Evolutionary conservation across 2,113 vertebrate genomes (phyloP).

Genomic region (Drymodes brunneopygia): DNA sequence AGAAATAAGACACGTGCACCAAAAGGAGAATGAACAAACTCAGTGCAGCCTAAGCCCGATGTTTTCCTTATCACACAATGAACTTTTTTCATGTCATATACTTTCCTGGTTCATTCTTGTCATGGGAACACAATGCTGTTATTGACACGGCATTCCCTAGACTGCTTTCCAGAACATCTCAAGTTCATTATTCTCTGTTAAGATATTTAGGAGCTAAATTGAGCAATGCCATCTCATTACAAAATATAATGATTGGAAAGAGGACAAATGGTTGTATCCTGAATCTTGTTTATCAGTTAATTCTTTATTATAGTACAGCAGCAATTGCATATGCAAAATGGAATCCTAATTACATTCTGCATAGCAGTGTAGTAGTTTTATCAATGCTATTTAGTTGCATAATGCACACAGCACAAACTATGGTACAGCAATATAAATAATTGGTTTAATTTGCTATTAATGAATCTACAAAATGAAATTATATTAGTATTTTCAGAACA

Average conservation of each 20-base stretch:
- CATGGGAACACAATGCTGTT: constrained; percentile 35
- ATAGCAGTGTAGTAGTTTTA: constrained; percentile 49
- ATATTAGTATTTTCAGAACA: constrained; percentile 33
- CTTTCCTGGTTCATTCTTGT: constrained; percentile 47
- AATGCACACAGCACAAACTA: constrained; percentile 22
- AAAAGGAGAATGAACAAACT: background rate
- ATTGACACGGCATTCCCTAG: constrained; percentile 9
- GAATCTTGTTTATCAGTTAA: constrained; percentile 75
- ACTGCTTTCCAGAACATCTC: constrained; percentile 56
- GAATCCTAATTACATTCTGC: constrained; percentile 67
- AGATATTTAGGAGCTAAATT: constrained; percentile 69
- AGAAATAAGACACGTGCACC: background rate
- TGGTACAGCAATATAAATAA: constrained; percentile 55
- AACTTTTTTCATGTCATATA: constrained; percentile 22
- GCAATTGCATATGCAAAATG: constrained; percentile 59
- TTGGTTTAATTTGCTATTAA: constrained; percentile 56
- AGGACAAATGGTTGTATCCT: constrained; percentile 53
- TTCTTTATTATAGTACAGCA: constrained; percentile 56
- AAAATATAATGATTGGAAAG: constrained; percentile 53
- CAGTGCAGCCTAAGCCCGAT: constrained; percentile 20
- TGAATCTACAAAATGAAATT: constrained; percentile 17
- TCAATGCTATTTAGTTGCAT: constrained; percentile 51
- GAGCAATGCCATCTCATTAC: constrained; percentile 64
- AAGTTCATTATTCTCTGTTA: constrained; percentile 56
- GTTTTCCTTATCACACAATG: constrained; percentile 37